Conservation (phyloP, 1,140 invertebrate genomes). For the Caerostris extrusa region DNA sequence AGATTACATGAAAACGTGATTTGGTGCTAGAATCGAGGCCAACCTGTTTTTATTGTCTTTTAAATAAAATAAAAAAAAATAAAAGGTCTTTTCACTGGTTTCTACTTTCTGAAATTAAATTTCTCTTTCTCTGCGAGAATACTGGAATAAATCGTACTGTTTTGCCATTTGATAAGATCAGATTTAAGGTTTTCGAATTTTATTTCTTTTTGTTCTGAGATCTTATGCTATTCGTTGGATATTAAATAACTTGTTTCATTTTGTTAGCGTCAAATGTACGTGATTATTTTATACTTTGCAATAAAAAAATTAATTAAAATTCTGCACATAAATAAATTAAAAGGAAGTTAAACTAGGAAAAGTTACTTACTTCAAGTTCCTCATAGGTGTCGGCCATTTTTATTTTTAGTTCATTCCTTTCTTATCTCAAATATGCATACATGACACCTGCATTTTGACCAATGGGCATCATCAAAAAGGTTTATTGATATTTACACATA, state of each 20-base stretch:
- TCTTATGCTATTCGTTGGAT: not conserved
- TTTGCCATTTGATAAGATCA: slow-evolving; percentile 50
- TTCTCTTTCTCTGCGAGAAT: slow-evolving; percentile 5
- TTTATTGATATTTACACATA: no score
- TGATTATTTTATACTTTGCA: no score
- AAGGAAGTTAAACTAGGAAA: no score
- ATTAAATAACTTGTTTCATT: not conserved
- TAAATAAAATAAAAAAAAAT: not conserved
- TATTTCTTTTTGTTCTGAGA: not conserved
- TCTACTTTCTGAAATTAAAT: slow-evolving; percentile 55
- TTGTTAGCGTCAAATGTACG: no score
- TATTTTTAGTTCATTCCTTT: no score
- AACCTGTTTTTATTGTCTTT: slow-evolving; percentile 27
- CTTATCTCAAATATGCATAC: no score
- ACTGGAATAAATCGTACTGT: slow-evolving; percentile 9
- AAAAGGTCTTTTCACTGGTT: slow-evolving; percentile 7
- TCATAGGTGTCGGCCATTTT: no score
- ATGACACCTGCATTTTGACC: no score
- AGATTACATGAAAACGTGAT: slow-evolving; percentile 50
- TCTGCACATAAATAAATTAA: no score
- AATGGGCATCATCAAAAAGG: no score
- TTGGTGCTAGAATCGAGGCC: slow-evolving; percentile 37
- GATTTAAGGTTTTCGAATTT: not conserved
- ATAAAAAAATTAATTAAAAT: no score
- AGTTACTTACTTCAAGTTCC: no score